Conservation (phyloP, 1,140 invertebrate genomes). For the Daktulosphaira vitifoliae region DNA sequence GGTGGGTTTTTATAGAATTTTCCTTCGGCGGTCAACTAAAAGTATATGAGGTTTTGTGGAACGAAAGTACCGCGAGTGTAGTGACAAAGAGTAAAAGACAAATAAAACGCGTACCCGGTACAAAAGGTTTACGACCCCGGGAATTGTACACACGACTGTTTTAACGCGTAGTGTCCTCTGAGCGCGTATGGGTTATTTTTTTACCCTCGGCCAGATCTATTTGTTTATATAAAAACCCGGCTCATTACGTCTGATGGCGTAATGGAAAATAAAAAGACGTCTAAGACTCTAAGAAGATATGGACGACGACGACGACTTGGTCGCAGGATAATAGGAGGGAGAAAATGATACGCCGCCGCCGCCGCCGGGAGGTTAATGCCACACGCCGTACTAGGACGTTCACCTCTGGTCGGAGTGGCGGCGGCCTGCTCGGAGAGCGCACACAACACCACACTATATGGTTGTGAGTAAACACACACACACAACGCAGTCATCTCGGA, state of each 20-base stretch:
- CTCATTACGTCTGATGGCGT: not conserved
- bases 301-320: too few species aligned
- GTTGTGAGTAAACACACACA: not conserved
- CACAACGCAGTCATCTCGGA: not conserved
- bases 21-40: too few species aligned
- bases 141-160: not conserved
- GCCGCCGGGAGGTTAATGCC: slow-evolving; percentile 32
- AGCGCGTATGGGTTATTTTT: not conserved
- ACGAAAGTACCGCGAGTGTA: too few species aligned
- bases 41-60: too few species aligned
- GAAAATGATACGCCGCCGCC: slow-evolving; percentile 5
- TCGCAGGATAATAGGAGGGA: too few species aligned
- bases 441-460: not conserved
- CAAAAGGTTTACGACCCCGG: not conserved
- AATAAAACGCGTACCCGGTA: too few species aligned
- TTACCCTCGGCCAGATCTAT: slow-evolving; percentile 4
- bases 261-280: too few species aligned
- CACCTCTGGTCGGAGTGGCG: slow-evolving; percentile 6
- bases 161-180: not conserved
- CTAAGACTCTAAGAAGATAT: too few species aligned
- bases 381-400: slow-evolving; percentile 15
- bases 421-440: slow-evolving; percentile 20
- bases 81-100: too few species aligned
- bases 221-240: slow-evolving; percentile 28
- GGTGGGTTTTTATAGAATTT: too few species aligned